Evolutionary conservation across 2,113 vertebrate genomes (phyloP), one percentile per base, ranked within the genome.

Genomic region (Pteronura brasiliensis): DNA sequence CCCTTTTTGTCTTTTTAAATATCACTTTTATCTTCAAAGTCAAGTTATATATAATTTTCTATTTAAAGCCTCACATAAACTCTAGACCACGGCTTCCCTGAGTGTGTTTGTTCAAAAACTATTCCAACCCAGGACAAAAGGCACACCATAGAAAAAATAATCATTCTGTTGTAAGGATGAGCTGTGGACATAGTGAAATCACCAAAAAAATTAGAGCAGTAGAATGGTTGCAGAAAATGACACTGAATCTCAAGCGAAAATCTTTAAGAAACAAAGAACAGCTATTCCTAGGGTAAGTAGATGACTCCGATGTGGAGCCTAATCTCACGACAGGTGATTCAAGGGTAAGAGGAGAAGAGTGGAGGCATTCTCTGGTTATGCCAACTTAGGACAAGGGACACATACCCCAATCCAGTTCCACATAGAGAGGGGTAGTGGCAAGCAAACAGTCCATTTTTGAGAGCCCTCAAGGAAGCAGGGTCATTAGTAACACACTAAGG

Each of bases 1-100:
- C 4, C 13, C 2, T 39, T 83, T 83, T 36, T 61, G 9, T 84
- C 61, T 93, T 89, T n/a, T 36, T 39, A 65, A 89, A 57, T 81
- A 3, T 85, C 20, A 85, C 4, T 49, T 95, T 90, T 55, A 80
- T 72, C 84, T 57, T 93, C 63, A 93, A 89, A 39, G 52, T 1
- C 20, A 31, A 31, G 14, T 42, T 82, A n/a, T 34, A 67, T 7
- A 29, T 55, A n/a, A 72, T 34, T 80, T 93, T 93, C 18, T 79
- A 57, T 91, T 55, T 44, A 72, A 59, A 82, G 20, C 3, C 13
- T 77, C 20, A 4, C 2, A 8, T 76, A 88, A 61, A 29, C 15
- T 88, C 8, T 13, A 88, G 39, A 81, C 6, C 3, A 67, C 27
- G 49, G 18, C 9, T 67, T 74, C 0, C 13, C 29, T 29, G 29